Percentiles rank a stretch among this genome's conserved stretches.
Conservation (phyloP, 2,113 vertebrate genomes). For the Nanorana parkeri region DNA sequence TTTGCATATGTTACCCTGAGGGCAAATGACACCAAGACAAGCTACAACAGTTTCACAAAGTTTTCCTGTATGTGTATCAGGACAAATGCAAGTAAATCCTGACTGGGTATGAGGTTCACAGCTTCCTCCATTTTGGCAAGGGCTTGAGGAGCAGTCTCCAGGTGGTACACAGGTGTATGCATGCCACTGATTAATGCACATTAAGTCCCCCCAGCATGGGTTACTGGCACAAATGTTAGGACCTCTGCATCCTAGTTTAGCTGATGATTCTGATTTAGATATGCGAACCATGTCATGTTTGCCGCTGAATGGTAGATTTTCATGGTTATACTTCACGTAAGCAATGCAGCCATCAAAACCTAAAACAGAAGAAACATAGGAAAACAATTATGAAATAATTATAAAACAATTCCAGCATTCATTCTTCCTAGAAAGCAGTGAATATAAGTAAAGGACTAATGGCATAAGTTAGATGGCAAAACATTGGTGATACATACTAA, state of each 20-base stretch:
- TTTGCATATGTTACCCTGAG: conserved; percentile 80
- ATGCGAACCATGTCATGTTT: conserved; percentile 82
- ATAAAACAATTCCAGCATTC: no score
- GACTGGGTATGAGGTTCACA: conserved; percentile 79
- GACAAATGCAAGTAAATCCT: conserved; percentile 87
- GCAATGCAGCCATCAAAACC: conserved; percentile 92
- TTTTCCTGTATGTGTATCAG: conserved; percentile 81
- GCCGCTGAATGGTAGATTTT: conserved; percentile 88
- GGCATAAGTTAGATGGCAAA: no score
- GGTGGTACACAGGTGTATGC: conserved; percentile 90
- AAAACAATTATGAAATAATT: not conserved
- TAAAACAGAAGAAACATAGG: conserved; percentile 60
- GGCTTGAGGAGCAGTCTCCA: conserved; percentile 85
- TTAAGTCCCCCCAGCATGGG: conserved; percentile 89
- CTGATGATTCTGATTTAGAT: conserved; percentile 82
- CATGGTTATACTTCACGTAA: conserved; percentile 85
- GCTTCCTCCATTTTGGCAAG: conserved; percentile 91
- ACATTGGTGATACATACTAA: no score
- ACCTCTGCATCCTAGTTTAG: conserved; percentile 90
- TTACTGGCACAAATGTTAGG: conserved; percentile 90
- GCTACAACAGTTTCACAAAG: conserved; percentile 86
- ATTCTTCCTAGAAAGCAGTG: no score
- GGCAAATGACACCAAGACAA: conserved; percentile 85
- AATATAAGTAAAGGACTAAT: no score
- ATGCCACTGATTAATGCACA: conserved; percentile 95